These are phyloP conservation scores for Mycalesis mineus DNA, from an alignment of 2,888 invertebrate genomes.

Conservation along the genomic window DNA sequence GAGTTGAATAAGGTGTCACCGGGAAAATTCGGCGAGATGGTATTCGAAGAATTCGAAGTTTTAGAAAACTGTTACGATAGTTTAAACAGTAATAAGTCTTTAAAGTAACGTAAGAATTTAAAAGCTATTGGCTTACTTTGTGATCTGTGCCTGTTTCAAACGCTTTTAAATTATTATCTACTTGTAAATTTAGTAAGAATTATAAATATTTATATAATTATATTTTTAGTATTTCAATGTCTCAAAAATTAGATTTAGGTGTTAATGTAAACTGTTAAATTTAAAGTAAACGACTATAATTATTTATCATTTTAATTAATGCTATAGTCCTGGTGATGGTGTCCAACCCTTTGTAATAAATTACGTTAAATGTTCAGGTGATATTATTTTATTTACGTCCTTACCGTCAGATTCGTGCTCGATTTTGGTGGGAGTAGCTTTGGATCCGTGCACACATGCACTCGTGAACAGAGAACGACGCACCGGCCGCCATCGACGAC, in stretches of 20 bases:
- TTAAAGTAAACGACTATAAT: slow-evolving; percentile 15
- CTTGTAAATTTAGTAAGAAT: slow-evolving; percentile 52
- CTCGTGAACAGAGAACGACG: slow-evolving; percentile 68
- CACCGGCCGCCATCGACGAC: slow-evolving; percentile 78
- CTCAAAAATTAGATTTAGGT: slow-evolving; percentile 15
- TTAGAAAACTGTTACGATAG: slow-evolving; percentile 80
- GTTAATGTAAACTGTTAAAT: slow-evolving; percentile 15
- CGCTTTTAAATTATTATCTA: slow-evolving; percentile 66
- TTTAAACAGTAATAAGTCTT: slow-evolving; percentile 76
- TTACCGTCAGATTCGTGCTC: slow-evolving; percentile 71
- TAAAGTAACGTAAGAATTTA: slow-evolving; percentile 54
- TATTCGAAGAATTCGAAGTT: slow-evolving; percentile 89
- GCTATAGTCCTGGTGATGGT: slow-evolving; percentile 69
- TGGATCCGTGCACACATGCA: slow-evolving; percentile 63
- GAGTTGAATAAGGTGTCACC: slow-evolving; percentile 76
- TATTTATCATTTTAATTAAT: slow-evolving; percentile 14
- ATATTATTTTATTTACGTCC: slow-evolving; percentile 32
- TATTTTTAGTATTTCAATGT: slow-evolving; percentile 15
- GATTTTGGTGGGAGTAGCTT: slow-evolving; percentile 59
- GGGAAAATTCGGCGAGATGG: slow-evolving; percentile 88
- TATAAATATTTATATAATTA: slow-evolving; percentile 42
- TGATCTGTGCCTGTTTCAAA: slow-evolving; percentile 68
- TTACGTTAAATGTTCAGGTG: slow-evolving; percentile 44
- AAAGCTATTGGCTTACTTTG: slow-evolving; percentile 57
- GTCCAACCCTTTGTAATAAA: slow-evolving; percentile 62